Conservation (phyloP, 1,140 invertebrate species). For the Scaptodrosophila lebanonensis region DNA sequence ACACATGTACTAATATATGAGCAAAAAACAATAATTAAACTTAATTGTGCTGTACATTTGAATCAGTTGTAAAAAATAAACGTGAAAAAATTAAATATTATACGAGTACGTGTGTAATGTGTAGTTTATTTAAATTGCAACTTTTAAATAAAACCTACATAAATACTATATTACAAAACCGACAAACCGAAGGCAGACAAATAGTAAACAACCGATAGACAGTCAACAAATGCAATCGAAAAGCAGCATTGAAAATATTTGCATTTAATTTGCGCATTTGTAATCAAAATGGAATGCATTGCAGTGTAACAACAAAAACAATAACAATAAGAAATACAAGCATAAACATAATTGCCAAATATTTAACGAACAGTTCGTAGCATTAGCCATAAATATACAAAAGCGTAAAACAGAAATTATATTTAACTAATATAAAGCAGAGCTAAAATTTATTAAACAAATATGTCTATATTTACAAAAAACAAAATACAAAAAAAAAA, state of each 20-base stretch:
- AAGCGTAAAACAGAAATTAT: conserved; percentile 16
- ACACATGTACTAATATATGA: too few relatives aligned
- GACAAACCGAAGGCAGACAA: not conserved
- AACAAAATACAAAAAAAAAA: too few relatives aligned
- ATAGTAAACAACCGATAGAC: conserved; percentile 29
- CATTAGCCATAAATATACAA: conserved; percentile 40
- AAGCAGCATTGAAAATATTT: conserved; percentile 54
- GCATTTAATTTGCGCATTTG: conserved; percentile 58
- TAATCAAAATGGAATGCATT: conserved; percentile 46
- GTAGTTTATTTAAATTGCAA: conserved; percentile 40
- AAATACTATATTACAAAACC: conserved; percentile 28
- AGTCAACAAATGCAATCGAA: conserved; percentile 24
- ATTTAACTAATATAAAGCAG: conserved; percentile 31
- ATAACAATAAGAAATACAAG: conserved; percentile 47
- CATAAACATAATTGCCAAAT: conserved; percentile 59
- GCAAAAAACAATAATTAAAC: conserved; percentile 64
- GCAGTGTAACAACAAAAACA: conserved; percentile 28
- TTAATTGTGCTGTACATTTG: conserved; percentile 63
- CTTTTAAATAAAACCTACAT: conserved; percentile 40
- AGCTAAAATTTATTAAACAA: conserved; percentile 58
- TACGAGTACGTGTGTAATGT: conserved; percentile 10
- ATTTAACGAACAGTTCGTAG: conserved; percentile 61
- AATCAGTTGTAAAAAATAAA: conserved; percentile 38
- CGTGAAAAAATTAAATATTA: not conserved
- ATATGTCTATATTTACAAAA: conserved; percentile 63